Percentiles rank a stretch among this genome's conserved stretches.
Conservation (phyloP, 1,140 invertebrate species). For the Philopotamus ludificatus region DNA sequence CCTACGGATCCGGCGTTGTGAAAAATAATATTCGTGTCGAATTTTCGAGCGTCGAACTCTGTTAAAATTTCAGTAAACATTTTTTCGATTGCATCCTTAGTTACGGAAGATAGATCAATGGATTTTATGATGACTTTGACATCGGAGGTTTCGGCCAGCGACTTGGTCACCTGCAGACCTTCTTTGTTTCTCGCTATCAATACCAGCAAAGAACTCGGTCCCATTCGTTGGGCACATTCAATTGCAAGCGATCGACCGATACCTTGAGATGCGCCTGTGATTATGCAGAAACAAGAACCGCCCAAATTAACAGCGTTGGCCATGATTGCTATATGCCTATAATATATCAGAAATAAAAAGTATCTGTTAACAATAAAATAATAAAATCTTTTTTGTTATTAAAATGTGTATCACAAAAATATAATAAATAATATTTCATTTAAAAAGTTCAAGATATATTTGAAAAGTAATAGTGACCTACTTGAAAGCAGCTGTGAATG, state of each 20-base stretch:
- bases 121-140: conserved; percentile 57
- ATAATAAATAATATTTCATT: no score
- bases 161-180: conserved; percentile 64
- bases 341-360: no score
- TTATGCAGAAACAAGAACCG: conserved; percentile 58
- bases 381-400: no score
- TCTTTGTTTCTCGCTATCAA: conserved; percentile 71
- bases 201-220: conserved; percentile 67
- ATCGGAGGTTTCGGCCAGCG: conserved; percentile 55
- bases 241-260: conserved; percentile 78
- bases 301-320: conserved; percentile 49
- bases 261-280: conserved; percentile 87
- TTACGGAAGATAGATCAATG: conserved; percentile 60
- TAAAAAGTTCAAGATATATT: no score
- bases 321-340: no score
- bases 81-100: conserved; percentile 52
- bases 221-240: conserved; percentile 64
- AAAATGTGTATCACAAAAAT: no score
- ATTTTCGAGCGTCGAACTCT: conserved; percentile 52
- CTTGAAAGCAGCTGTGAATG: no score
- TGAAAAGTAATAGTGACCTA: no score
- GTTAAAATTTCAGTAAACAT: conserved; percentile 52
- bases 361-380: no score
- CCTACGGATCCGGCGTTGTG: conserved; percentile 91
- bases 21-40: conserved; percentile 72